These are phyloP conservation scores for Tetragonula clypearis DNA, from an alignment of 1,140 invertebrate genomes.

Conservation along the genomic window DNA sequence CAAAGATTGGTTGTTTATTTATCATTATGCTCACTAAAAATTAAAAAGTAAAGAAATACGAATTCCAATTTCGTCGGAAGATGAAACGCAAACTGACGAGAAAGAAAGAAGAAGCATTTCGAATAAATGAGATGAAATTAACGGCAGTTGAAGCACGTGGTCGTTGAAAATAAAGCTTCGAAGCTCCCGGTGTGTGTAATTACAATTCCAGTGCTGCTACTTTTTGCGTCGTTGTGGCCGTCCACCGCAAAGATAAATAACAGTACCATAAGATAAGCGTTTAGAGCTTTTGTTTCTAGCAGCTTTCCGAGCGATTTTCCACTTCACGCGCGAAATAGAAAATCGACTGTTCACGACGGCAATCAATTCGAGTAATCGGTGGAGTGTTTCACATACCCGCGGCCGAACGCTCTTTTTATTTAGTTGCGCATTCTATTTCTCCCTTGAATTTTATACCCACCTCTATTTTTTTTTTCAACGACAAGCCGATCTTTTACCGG, in stretches of 20 bases:
- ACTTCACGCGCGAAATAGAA: neutral
- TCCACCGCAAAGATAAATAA: neutral
- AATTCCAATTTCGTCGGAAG: no score
- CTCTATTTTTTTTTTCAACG: neutral
- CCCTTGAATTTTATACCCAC: neutral
- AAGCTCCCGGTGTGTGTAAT: neutral
- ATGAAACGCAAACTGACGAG: no score
- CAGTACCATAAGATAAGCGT: neutral
- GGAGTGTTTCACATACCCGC: neutral
- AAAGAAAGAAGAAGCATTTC: no score
- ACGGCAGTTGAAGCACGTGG: neutral
- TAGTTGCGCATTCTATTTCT: constrained; percentile 3
- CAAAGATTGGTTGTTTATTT: no score
- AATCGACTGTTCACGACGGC: neutral
- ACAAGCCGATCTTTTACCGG: neutral
- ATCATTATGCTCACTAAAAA: no score
- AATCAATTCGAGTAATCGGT: constrained; percentile 7
- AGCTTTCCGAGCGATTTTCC: neutral
- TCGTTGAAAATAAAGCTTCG: neutral
- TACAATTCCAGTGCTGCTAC: neutral
- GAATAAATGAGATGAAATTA: neutral
- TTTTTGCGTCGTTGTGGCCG: no score
- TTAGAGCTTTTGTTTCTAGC: neutral
- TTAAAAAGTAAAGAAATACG: no score
- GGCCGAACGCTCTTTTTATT: neutral